Base-by-base conservation (phyloP, 2,888 invertebrate species). In the Tipula lateralis region DNA sequence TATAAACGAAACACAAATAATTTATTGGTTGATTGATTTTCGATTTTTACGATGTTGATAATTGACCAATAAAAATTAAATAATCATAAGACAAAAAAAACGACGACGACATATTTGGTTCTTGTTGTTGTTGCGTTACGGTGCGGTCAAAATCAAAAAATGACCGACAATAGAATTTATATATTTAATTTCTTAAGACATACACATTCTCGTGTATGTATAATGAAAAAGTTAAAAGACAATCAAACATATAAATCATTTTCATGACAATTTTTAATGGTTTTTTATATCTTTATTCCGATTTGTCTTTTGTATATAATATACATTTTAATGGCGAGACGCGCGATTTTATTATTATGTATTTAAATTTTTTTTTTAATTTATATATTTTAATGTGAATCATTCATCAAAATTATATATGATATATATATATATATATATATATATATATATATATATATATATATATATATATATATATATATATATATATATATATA, bases 41-140 rank as follows among this genome's bases (percentile, higher is more conserved):
- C 44, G 44, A 50, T 50, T 50, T 50, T 50, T 50, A 50, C 44
- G 44, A 50, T n/a, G 44, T 50, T 50, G 44, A 50, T 50, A 50
- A 50, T 50, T 50, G 44, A 50, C 44, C 44, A 50, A 50, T 50
- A 50, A 50, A 50, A 50, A 50, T 50, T 50, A 50, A 50, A 50
- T 50, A 50, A 50, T 50, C 44, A 50, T 50, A 50, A 50, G 44
- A 50, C 44, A 50, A 50, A 50, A 50, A 50, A 50, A 50, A 50
- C 12, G 12, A 44, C 44, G 16, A 50, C 44, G 44, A 50, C 44
- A 50, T 50, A 36, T 36, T 36, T 36, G 32, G 32, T 32, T n/a
- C n/a, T n/a, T 36, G 36, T 50, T 50, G 44, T 50, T 50, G 44
- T 50, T 50, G 44, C 44, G 44, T 50, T 50, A 50, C 44, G 44